A percentile compares a stretch with the other conserved stretches of the same genome.
These are phyloP conservation scores for Ypsolopha scabrella DNA, from an alignment of 2,888 invertebrate genomes.

Conservation along the genomic window DNA sequence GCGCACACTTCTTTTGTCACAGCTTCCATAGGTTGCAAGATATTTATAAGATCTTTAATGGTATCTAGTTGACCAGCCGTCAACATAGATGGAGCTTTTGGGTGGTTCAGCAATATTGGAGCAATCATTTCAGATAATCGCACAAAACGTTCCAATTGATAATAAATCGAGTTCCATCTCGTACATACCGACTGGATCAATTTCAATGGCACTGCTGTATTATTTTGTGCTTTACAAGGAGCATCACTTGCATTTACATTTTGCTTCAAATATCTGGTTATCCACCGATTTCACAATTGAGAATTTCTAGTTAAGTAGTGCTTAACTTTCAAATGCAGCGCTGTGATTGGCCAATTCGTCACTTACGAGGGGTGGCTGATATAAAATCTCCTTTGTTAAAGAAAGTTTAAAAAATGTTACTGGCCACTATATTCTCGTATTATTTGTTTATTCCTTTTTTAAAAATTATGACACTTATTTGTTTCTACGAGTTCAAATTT, in stretches of 20 bases:
- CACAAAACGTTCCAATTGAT: constrained; percentile 17
- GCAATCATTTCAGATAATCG: constrained; percentile 18
- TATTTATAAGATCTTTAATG: constrained; percentile 16
- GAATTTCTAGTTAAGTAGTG: no score
- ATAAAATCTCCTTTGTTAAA: no score
- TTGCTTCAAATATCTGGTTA: constrained; percentile 16
- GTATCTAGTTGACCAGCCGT: constrained; percentile 16
- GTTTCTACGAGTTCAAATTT: no score
- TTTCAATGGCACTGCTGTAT: constrained; percentile 14
- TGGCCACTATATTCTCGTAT: no score
- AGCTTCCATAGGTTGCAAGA: constrained; percentile 19
- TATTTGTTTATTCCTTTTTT: no score
- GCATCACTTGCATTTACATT: constrained; percentile 18
- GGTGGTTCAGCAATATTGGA: constrained; percentile 18
- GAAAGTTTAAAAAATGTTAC: no score
- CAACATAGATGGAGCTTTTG: constrained; percentile 20
- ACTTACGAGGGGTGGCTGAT: no score
- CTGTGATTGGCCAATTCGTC: no score
- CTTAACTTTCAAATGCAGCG: no score
- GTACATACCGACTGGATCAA: constrained; percentile 17
- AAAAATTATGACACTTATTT: no score
- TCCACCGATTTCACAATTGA: no score
- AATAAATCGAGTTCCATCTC: constrained; percentile 19
- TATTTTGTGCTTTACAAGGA: constrained; percentile 16
- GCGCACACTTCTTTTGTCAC: constrained; percentile 20